Conservation (phyloP, 92 coral and sea anemone genomes). For the Zoanthus solanderi region DNA sequence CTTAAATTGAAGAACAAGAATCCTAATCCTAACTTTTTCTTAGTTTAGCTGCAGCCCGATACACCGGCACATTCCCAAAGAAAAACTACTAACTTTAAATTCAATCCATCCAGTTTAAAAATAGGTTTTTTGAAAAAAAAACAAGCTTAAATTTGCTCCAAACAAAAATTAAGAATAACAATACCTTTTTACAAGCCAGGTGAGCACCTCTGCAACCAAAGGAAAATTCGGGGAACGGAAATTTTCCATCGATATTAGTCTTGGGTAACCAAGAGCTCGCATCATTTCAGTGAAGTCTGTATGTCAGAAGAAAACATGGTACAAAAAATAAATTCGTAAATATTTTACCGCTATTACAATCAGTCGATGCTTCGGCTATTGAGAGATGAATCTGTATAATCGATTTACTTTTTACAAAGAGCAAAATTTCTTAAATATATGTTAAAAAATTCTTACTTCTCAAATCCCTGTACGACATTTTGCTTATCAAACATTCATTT, state of each 20-base stretch:
- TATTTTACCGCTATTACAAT: not conserved
- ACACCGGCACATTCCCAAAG: too few species aligned
- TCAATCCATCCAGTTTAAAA: too few species aligned
- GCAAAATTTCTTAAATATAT: not conserved
- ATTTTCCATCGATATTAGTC: constrained; percentile 99
- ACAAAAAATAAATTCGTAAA: constrained; percentile 16
- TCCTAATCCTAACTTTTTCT: too few species aligned
- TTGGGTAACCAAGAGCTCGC: constrained; percentile 97
- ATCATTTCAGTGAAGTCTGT: constrained; percentile 99
- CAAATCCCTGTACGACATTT: constrained; percentile 97
- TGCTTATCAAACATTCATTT: constrained; percentile 33
- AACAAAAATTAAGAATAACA: not conserved
- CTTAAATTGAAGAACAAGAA: too few species aligned
- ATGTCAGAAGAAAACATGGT: constrained; percentile 21
- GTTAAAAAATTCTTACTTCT: constrained; percentile 80
- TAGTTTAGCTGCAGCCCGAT: too few species aligned
- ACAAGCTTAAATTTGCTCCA: not conserved
- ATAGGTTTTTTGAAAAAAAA: too few species aligned
- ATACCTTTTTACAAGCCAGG: constrained; percentile 97
- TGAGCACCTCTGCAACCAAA: constrained; percentile 96
- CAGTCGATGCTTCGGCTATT: not conserved
- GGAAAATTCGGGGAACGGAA: constrained; percentile 97
- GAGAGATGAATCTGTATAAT: not conserved
- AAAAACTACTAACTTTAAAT: too few species aligned
- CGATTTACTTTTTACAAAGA: not conserved